Percentiles rank a stretch among this genome's conserved stretches.
phyloP scores from a whole-genome alignment of 2,113 vertebrate genomes.

The Elaphurus davidianus region DNA sequence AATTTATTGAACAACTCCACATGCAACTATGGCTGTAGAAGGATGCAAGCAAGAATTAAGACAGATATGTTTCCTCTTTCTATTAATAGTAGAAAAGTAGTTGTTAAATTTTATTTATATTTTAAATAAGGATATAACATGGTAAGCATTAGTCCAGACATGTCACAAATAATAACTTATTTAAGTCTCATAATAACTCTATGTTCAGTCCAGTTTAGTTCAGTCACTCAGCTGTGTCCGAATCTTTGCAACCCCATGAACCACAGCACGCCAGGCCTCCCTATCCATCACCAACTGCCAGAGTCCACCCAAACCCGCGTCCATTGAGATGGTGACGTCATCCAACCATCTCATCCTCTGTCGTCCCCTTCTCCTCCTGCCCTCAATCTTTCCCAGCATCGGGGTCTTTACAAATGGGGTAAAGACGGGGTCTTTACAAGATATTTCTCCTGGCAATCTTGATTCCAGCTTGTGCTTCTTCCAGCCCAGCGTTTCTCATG shows the following conservation, averaged over 20 bases:
- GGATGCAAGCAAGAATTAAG: background rate
- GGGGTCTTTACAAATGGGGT: background rate
- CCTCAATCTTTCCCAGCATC: background rate
- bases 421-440: background rate
- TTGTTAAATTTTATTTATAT: background rate
- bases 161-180: background rate
- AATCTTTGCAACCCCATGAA: background rate
- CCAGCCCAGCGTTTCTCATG: fast-evolving
- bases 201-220: background rate
- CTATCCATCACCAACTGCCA: background rate
- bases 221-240: fast-evolving
- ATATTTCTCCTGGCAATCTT: background rate
- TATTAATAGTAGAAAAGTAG: background rate
- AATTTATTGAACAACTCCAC: background rate
- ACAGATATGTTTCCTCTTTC: background rate
- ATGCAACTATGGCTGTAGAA: background rate
- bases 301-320: background rate
- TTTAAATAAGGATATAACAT: background rate
- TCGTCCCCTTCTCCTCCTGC: background rate
- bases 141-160: background rate
- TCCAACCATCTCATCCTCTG: background rate
- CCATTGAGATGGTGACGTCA: background rate
- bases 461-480: background rate
- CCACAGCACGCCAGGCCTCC: background rate
- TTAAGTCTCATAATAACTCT: background rate